Base-by-base conservation (phyloP, 2,797 vertebrate species). In the Chloroceryle amazona region DNA sequence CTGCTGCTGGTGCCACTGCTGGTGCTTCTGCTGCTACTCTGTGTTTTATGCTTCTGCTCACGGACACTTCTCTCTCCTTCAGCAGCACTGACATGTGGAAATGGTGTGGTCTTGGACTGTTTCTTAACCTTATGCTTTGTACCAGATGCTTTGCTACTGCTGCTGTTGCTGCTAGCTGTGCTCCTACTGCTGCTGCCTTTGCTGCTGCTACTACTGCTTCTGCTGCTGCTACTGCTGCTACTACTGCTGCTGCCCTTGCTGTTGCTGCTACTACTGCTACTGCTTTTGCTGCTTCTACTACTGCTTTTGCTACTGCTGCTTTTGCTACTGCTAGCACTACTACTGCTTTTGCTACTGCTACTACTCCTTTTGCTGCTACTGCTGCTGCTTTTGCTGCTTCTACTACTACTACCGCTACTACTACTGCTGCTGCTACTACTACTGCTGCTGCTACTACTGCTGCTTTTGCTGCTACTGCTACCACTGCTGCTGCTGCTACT, bases 391-490 rank as follows among this genome's bases (percentile, higher is more conserved):
- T 11, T 54, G 0, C 49, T 31, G 0, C 25, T 76, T 0, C 33
- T 75, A 0, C 46, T 78, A 0, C n/a, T 39, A 0, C 12, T n/a
- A 0, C 60, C 29, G 0, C 13, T 46, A 0, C 42, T 62, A 0
- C 14, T 35, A 0, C 19, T 31, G 0, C 9, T 28, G 0, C 29
- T 51, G 0, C 5, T 15, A 0, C n/a, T 65, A 0, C 46, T 42
- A 0, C 11, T 47, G 0, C 42, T 42, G 0, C 18, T 41, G 0
- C 39, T n/a, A 0, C n/a, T 37, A 0, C 19, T 62, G 0, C 44
- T 65, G 0, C 9, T 31, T 0, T 70, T 66, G 0, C 44, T 81
- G 0, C 51, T 37, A 0, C 13, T 22, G 0, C 57, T 63, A 0
- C 86, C 51, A 0, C 26, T 60, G 0, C 62, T 73, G 0, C 21